These are phyloP conservation scores for Gallinago undulata DNA, from an alignment of 2,113 vertebrate genomes.

Conservation along the genomic window DNA sequence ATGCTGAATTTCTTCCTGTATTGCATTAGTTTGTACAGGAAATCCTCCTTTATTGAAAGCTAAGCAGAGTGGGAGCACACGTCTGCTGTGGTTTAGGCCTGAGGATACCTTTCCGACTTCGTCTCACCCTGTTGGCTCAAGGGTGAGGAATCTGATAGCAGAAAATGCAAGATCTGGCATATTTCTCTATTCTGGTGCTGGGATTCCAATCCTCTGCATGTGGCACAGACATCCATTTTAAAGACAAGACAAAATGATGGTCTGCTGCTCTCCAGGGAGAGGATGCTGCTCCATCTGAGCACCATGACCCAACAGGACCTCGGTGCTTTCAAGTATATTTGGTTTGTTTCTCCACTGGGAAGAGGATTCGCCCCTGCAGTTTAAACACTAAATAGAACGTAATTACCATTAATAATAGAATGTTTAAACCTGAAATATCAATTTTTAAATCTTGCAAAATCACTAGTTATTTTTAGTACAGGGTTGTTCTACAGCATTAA, in stretches of 20 bases:
- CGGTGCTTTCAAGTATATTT: rapidly evolving
- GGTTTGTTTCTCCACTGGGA: not conserved
- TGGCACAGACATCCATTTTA: not conserved
- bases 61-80: not conserved
- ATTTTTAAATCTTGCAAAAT: not conserved
- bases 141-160: not conserved
- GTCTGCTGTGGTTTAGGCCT: not conserved
- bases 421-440: not conserved
- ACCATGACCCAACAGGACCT: not conserved
- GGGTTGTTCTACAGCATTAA: not conserved
- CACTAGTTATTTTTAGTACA: not conserved
- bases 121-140: not conserved
- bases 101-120: not conserved
- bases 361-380: not conserved
- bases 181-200: not conserved
- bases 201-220: not conserved
- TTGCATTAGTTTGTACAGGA: not conserved
- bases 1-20: not conserved
- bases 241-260: not conserved
- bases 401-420: not conserved
- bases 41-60: not conserved
- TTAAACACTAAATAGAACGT: not conserved
- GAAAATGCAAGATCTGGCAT: not conserved
- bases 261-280: not conserved
- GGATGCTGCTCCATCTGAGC: slow-evolving; percentile 16